A percentile compares a stretch with the other conserved stretches of the same genome.
Evolutionary conservation across 2,888 invertebrate species (phyloP).

Genomic region (Xiphydria camelus): DNA sequence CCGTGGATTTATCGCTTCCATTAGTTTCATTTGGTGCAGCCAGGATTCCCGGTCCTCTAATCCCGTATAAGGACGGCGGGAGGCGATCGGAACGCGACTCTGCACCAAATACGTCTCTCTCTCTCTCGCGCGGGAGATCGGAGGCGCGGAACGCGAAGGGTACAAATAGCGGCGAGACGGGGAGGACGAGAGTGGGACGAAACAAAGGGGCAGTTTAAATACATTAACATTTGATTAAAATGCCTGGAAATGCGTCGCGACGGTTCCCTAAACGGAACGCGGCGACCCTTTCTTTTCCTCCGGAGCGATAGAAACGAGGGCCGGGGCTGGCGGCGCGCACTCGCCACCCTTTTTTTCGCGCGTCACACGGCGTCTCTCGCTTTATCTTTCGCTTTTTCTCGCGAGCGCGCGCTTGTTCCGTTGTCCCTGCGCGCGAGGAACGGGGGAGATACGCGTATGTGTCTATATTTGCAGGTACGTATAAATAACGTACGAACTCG

Average conservation of each 20-base stretch:
- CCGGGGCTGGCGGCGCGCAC: constrained; percentile 16
- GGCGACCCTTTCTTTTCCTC: neutral
- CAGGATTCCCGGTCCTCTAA: constrained; percentile 19
- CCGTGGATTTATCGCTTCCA: constrained; percentile 24
- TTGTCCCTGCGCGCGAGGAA: no score
- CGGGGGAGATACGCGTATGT: no score
- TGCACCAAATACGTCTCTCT: constrained; percentile 10
- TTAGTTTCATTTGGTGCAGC: constrained; percentile 25
- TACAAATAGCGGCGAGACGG: neutral
- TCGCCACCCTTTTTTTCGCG: no score
- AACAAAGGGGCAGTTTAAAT: constrained; percentile 6
- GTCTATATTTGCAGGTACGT: no score
- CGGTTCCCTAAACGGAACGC: neutral
- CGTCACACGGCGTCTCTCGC: no score
- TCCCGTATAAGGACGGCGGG: constrained; percentile 22
- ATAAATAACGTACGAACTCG: no score
- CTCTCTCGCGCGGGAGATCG: no score
- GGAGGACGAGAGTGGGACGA: neutral
- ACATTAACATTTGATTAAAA: constrained; percentile 9
- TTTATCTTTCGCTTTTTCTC: no score
- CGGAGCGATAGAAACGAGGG: neutral
- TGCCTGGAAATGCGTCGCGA: neutral
- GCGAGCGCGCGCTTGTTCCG: no score
- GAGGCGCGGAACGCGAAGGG: no score
- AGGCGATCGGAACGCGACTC: constrained; percentile 5